Evolutionary conservation across 2,888 invertebrate species (phyloP).

Genomic region (Aspidiotus rigidus): DNA sequence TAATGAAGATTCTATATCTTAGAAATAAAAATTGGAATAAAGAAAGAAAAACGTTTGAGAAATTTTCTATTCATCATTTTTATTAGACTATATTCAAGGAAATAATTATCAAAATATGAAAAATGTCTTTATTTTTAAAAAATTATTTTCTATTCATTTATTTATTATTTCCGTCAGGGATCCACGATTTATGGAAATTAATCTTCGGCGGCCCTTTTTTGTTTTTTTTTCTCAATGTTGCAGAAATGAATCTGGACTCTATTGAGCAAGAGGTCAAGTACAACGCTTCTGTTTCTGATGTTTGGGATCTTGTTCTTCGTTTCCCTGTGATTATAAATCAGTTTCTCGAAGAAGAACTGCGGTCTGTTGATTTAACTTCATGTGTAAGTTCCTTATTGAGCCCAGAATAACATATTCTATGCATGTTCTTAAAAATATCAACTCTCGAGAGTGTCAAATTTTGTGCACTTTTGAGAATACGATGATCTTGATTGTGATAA

Average conservation of each 20-base stretch:
- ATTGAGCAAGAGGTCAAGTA: slow-evolving; percentile 14
- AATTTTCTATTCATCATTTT: no score
- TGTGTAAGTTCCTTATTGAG: background rate
- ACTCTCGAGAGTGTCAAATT: no score
- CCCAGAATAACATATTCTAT: no score
- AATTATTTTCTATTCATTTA: no score
- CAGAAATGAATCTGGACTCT: slow-evolving; percentile 13
- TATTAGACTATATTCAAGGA: no score
- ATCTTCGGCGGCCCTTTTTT: background rate
- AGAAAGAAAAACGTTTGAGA: no score
- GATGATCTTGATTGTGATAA: background rate
- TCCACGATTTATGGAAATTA: background rate
- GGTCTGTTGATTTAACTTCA: slow-evolving; percentile 7
- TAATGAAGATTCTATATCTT: background rate
- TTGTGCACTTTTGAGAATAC: no score
- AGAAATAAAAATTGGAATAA: no score
- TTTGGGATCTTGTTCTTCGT: slow-evolving; percentile 22
- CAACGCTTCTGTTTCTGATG: slow-evolving; percentile 14
- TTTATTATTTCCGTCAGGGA: background rate
- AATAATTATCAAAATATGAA: no score
- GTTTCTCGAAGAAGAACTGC: slow-evolving; percentile 11
- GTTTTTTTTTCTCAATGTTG: background rate
- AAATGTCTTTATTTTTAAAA: no score
- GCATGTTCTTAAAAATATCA: no score
- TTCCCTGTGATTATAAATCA: slow-evolving; percentile 18